Evolutionary conservation across 2,797 vertebrate genomes (phyloP), one percentile per base, ranked within the genome.

Genomic region (Chelonia mydas): DNA sequence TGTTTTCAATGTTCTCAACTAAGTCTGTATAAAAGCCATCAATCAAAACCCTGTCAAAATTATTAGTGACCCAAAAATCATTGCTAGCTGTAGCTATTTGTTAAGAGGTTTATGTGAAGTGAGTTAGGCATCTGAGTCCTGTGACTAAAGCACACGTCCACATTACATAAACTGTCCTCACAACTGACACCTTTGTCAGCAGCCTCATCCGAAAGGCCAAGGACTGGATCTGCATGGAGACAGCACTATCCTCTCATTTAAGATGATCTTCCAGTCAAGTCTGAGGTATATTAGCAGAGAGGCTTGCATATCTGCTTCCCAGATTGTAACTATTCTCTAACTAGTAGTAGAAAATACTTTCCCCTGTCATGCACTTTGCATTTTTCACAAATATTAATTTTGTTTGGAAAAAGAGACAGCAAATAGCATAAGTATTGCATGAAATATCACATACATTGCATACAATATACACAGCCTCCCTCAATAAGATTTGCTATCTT

Each of bases 1-100:
- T 65, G 19, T 25, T 94, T 94, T 96, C 82, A 82, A n/a, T 80
- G 28, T 21, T 15, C 37, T 33, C 47, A 95, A 90, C 76, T 41
- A 72, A 41, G 21, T 72, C 68, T 25, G n/a, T 72, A 41, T 23
- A 72, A 72, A 68, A 93, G 50, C 49, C 80, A 81, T 21, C 81
- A 81, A 93, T 78, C 68, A 88, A 90, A 89, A 90, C 21, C 3
- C 45, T 80, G 90, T 55, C 51, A 57, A 86, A 81, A 37, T 81
- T 89, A 81, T 79, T 61, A 81, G 51, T 78, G n/a, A 16, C 27
- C 19, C 72, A 47, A 81, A 80, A 88, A 94, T 23, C n/a, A 41
- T 37, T 94, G 0, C 2, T 65, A 85, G 7, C 13, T 0, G 3
- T 10, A 53, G 85, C 81, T 93, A n/a, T 4, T 16, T 49, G 12